A percentile compares a stretch with the other conserved stretches of the same genome.
phyloP scores from a whole-genome alignment of 1,140 invertebrate species.

The Achroia grisella region DNA sequence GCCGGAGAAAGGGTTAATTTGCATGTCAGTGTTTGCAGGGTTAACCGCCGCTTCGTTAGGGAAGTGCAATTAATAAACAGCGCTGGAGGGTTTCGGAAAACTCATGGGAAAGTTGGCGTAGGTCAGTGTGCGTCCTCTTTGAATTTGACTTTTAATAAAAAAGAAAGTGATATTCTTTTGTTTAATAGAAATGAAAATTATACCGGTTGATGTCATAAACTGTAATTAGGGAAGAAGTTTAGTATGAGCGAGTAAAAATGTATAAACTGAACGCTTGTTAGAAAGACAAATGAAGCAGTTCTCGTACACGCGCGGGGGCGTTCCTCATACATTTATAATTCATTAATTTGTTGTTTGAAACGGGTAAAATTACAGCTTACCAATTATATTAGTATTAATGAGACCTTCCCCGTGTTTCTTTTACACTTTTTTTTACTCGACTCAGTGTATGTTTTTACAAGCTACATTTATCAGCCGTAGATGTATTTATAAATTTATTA shows the following conservation, averaged over 20 bases:
- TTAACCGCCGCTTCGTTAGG: constrained; percentile 68
- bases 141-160: constrained; percentile 21
- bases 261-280: constrained; percentile 17
- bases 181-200: background rate
- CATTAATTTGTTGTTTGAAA: constrained; percentile 67
- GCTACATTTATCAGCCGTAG: too few relatives aligned
- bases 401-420: constrained; percentile 33
- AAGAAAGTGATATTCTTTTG: constrained; percentile 4
- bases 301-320: constrained; percentile 44
- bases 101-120: constrained; percentile 61
- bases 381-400: constrained; percentile 70
- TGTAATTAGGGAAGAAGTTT: constrained; percentile 8
- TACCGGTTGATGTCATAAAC: constrained; percentile 1
- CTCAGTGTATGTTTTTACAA: too few relatives aligned
- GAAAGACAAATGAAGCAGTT: constrained; percentile 62
- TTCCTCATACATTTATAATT: constrained; percentile 61
- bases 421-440: constrained; percentile 21
- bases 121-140: constrained; percentile 44
- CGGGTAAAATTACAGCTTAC: constrained; percentile 56
- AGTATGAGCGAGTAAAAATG: constrained; percentile 6
- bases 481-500: too few relatives aligned
- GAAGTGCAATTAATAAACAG: constrained; percentile 51
- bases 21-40: constrained; percentile 60
- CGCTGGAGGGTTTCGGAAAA: constrained; percentile 37
- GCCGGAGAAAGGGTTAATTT: constrained; percentile 70